Evolutionary conservation across 2,797 vertebrate genomes (phyloP), one percentile per base, ranked within the genome.

Genomic region (Erethizon dorsatum): DNA sequence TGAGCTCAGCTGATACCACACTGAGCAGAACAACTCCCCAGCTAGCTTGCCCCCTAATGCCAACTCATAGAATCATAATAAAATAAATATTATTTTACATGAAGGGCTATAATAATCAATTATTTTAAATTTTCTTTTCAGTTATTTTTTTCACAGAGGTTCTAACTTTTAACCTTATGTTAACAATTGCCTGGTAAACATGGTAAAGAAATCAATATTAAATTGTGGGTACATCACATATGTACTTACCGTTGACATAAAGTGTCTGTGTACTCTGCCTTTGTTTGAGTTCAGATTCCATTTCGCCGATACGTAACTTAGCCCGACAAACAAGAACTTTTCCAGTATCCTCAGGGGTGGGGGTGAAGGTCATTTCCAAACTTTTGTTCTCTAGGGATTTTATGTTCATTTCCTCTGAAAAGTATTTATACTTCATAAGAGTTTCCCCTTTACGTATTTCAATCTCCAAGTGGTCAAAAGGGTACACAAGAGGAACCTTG

Each of bases 191-290:
- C 90, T 78, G 37, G 18, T 20, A 84, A 93, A 77, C 33, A 24
- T 8, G n/a, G 52, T 22, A 56, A 83, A 88, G 73, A 86, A 94
- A 83, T 83, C 77, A n/a, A 92, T 79, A 59, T 24, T 45, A 52
- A 47, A 5, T 1, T 28, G 52, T 54, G 50, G 20, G 8, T 31
- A 18, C 20, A 52, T 54, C 78, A 22, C 2, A 56, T 3, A 78
- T 87, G 90, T 75, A 99, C 99, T 99, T 97, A 99, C 99, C 99
- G 59, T 98, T 98, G 83, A 99, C 85, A 56, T 97, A 84, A 61
- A 99, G 96, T 5, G 31, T 90, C 77, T 98, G 91, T n/a, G 95
- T 98, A n/a, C 98, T 96, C 9, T 80, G 96, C 96, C 98, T 99
- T 95, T 98, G 95, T 96, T 97, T 98, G 98, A 97, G 98, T 56